These are phyloP conservation scores for Drosophila quadrilineata DNA, from an alignment of 1,140 invertebrate species.

Conservation along the genomic window DNA sequence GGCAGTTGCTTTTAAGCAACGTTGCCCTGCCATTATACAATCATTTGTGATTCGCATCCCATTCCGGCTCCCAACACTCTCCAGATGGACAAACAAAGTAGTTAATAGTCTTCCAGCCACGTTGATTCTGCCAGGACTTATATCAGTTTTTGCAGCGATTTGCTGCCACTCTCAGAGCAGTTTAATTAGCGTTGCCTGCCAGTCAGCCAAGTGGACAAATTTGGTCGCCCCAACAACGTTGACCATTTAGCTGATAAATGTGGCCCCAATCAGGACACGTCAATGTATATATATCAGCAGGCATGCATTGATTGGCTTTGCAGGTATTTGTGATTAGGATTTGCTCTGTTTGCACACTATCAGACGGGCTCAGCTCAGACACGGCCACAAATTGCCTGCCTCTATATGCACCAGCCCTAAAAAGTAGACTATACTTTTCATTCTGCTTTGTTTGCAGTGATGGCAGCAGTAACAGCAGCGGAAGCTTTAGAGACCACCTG, in stretches of 20 bases:
- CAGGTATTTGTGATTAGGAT: slow-evolving; percentile 50
- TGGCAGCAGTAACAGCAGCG: background rate
- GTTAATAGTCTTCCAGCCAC: slow-evolving; percentile 52
- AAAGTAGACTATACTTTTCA: background rate
- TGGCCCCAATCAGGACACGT: background rate
- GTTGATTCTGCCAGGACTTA: slow-evolving; percentile 62
- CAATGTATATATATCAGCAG: background rate
- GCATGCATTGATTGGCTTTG: slow-evolving; percentile 31
- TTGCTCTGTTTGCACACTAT: slow-evolving; percentile 14
- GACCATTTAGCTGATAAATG: slow-evolving; percentile 58
- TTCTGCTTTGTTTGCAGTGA: too few species aligned
- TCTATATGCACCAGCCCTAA: background rate
- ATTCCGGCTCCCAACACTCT: background rate
- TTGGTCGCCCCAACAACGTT: slow-evolving; percentile 43
- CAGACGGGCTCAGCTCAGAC: slow-evolving; percentile 1
- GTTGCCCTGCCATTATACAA: slow-evolving; percentile 62
- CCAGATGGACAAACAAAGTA: slow-evolving; percentile 49
- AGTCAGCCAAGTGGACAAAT: slow-evolving; percentile 67
- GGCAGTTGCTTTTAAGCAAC: slow-evolving; percentile 59
- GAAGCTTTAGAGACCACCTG: slow-evolving; percentile 24
- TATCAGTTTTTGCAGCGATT: slow-evolving; percentile 50
- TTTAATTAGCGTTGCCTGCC: slow-evolving; percentile 73
- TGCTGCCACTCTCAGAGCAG: slow-evolving; percentile 38
- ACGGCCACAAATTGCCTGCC: slow-evolving; percentile 14
- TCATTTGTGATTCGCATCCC: slow-evolving; percentile 42